These are phyloP conservation scores for Proisotoma minuta DNA, from an alignment of 2,888 invertebrate genomes.

Conservation along the genomic window DNA sequence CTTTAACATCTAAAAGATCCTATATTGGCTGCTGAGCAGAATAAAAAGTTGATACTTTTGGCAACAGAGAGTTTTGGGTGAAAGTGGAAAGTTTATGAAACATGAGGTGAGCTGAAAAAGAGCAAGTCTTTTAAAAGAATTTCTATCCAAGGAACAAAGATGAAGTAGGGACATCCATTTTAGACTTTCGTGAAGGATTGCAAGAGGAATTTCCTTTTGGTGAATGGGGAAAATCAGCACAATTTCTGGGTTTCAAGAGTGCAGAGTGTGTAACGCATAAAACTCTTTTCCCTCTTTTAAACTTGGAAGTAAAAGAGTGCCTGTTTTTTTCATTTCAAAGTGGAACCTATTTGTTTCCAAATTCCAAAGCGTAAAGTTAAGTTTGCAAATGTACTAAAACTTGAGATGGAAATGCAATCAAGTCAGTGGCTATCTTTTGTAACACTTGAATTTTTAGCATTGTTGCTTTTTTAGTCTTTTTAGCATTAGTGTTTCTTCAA, in stretches of 20 bases:
- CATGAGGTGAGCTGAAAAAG: neutral
- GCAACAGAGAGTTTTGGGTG: too few species aligned
- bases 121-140: neutral
- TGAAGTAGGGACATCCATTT: constrained; percentile 2
- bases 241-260: neutral
- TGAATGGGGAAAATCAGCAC: constrained; percentile 3
- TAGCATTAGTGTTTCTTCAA: neutral
- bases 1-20: too few species aligned
- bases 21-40: too few species aligned
- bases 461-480: neutral
- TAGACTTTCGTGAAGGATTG: neutral
- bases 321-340: neutral
- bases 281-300: neutral
- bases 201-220: neutral
- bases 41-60: too few species aligned
- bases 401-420: constrained; percentile 2
- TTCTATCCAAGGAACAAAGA: neutral
- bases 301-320: neutral
- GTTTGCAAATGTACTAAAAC: neutral
- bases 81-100: constrained; percentile 8
- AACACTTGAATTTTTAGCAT: neutral
- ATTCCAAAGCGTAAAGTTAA: neutral
- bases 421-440: neutral
- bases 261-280: neutral
- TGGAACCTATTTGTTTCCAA: neutral